Evolutionary conservation across 23 tunicate species (phyloP).

Genomic region (Halocynthia roretzi): DNA sequence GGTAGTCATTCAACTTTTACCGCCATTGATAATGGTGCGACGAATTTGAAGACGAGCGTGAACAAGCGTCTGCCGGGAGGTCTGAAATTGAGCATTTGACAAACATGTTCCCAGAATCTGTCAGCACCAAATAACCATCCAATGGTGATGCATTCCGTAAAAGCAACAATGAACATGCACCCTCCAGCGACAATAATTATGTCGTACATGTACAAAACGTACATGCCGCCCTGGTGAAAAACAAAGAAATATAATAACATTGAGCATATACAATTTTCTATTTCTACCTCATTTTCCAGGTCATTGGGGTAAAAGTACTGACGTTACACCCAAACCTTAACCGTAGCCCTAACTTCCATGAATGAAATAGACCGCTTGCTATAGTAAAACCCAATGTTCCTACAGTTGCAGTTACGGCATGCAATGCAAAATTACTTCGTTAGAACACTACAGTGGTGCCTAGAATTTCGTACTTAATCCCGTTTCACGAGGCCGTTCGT

Average conservation of each 20-base stretch:
- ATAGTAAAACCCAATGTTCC: too few species aligned
- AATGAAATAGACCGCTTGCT: too few species aligned
- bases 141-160: slow-evolving; percentile 1
- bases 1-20: background rate
- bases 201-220: slow-evolving; percentile 14
- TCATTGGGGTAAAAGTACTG: too few species aligned
- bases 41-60: slow-evolving; percentile 15
- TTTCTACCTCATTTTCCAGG: too few species aligned
- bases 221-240: slow-evolving; percentile 24
- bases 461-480: too few species aligned
- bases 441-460: too few species aligned
- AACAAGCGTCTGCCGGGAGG: background rate
- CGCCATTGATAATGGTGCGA: slow-evolving; percentile 5
- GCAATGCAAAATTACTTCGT: too few species aligned
- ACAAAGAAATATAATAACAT: background rate
- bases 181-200: slow-evolving; percentile 16
- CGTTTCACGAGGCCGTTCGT: too few species aligned
- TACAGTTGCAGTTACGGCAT: too few species aligned
- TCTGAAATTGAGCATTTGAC: slow-evolving; percentile 3
- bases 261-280: too few species aligned
- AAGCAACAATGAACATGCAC: slow-evolving; percentile 21
- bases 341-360: too few species aligned
- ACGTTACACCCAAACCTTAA: too few species aligned
- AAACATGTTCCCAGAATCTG: slow-evolving; percentile 16
- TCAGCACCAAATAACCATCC: slow-evolving; percentile 20